phyloP scores from a whole-genome alignment of 1,140 invertebrate species.

The Microplitis mediator region DNA sequence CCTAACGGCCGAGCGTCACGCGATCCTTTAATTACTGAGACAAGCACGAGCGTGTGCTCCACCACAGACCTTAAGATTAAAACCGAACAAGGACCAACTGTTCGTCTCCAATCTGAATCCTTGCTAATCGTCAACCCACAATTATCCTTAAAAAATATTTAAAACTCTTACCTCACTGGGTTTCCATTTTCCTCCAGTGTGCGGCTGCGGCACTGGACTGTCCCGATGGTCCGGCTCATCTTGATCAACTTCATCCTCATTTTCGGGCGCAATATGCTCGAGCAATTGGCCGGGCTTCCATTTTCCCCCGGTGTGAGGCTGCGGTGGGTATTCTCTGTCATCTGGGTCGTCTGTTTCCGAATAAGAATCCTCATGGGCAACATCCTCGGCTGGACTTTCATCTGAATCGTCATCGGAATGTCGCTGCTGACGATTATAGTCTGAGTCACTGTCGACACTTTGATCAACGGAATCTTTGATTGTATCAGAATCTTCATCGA shows the following conservation, averaged over 20 bases:
- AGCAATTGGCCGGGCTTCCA: slow-evolving; percentile 67
- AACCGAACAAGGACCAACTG: slow-evolving; percentile 15
- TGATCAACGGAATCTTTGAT: slow-evolving; percentile 40
- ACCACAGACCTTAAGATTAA: slow-evolving; percentile 26
- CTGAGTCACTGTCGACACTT: slow-evolving; percentile 40
- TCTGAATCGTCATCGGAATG: slow-evolving; percentile 68
- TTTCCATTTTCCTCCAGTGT: slow-evolving; percentile 79
- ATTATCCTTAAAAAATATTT: no score
- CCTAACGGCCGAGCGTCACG: slow-evolving; percentile 39
- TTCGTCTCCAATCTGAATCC: neutral
- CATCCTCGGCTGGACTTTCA: slow-evolving; percentile 48
- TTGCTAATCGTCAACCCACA: no score
- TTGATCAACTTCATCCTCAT: slow-evolving; percentile 44
- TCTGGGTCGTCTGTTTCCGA: slow-evolving; percentile 53
- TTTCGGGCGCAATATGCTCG: slow-evolving; percentile 44
- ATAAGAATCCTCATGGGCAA: slow-evolving; percentile 54
- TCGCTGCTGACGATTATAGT: slow-evolving; percentile 46
- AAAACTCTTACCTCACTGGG: slow-evolving; percentile 44
- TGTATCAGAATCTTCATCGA: slow-evolving; percentile 44
- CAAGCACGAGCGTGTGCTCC: slow-evolving; percentile 15
- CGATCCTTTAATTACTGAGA: slow-evolving; percentile 42
- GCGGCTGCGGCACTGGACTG: slow-evolving; percentile 65
- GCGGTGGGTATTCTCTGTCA: slow-evolving; percentile 53
- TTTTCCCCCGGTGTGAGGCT: slow-evolving; percentile 66
- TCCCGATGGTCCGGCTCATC: slow-evolving; percentile 53